A percentile compares a stretch with the other conserved stretches of the same genome.
Conservation (phyloP, 2,888 invertebrate genomes). For the Pachydiplax longipennis region DNA sequence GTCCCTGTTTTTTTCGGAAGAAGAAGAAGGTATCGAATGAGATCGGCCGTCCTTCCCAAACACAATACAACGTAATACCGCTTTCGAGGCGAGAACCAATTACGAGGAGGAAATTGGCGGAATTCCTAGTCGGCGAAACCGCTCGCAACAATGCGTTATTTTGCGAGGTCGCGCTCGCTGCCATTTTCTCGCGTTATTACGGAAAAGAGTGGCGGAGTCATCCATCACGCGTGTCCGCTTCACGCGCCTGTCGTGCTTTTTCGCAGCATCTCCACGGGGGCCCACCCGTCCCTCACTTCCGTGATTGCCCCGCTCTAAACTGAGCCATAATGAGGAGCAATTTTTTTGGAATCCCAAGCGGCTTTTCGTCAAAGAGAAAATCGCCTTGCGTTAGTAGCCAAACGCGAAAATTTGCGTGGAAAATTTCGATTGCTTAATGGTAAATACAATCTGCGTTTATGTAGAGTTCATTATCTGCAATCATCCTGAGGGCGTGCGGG, state of each 20-base stretch:
- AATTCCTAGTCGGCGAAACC: conserved; percentile 18
- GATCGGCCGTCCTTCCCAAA: not conserved
- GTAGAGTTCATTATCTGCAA: not conserved
- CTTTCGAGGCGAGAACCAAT: conserved; percentile 30
- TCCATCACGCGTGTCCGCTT: conserved; percentile 15
- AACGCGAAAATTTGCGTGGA: not conserved
- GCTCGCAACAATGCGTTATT: conserved; percentile 35
- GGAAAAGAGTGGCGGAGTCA: conserved; percentile 2
- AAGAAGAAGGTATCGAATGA: not conserved
- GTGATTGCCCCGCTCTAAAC: not conserved
- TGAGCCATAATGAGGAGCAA: not conserved
- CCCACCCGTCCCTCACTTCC: not conserved
- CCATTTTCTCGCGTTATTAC: conserved; percentile 40
- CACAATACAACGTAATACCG: not conserved
- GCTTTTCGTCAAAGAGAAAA: not conserved
- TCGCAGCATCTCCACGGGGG: not conserved
- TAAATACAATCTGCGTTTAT: not conserved
- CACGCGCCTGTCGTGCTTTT: not conserved
- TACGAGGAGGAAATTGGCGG: conserved; percentile 24
- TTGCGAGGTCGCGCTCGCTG: conserved; percentile 2
- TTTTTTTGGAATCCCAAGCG: not conserved
- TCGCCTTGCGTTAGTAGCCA: not conserved
- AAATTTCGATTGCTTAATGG: not conserved
- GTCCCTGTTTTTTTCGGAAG: conserved; percentile 69
- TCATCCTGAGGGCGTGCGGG: not conserved